Percentiles rank a stretch among this genome's conserved stretches.
These are phyloP conservation scores for Disparrhopalites patrizii DNA, from an alignment of 2,888 invertebrate species.

Conservation along the genomic window DNA sequence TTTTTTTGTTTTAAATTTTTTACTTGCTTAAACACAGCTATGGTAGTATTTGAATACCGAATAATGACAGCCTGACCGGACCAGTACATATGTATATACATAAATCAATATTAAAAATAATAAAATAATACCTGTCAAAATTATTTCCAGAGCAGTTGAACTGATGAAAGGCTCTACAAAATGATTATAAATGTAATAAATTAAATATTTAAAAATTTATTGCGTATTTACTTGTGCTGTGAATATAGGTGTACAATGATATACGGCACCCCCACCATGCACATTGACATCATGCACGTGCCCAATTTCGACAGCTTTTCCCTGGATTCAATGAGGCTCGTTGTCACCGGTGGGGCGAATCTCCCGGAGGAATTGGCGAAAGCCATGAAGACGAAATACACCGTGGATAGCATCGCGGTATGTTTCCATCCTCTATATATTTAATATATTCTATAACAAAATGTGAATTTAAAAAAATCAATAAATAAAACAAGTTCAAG, in stretches of 20 bases:
- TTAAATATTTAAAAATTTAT: neutral
- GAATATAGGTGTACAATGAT: slow-evolving; percentile 58
- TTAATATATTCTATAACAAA: neutral
- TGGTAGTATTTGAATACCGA: too few relatives aligned
- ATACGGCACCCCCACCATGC: slow-evolving; percentile 76
- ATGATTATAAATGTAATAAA: neutral
- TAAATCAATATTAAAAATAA: too few relatives aligned
- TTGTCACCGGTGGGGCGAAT: slow-evolving; percentile 68
- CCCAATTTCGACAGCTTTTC: slow-evolving; percentile 55
- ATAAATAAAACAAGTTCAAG: neutral
- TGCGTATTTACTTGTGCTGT: neutral
- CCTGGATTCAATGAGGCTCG: slow-evolving; percentile 52
- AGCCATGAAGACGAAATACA: slow-evolving; percentile 48
- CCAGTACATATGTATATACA: too few relatives aligned
- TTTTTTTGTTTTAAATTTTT: neutral
- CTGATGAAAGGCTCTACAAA: neutral
- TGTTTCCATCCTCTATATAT: too few relatives aligned
- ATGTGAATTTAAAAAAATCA: neutral
- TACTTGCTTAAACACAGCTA: too few relatives aligned
- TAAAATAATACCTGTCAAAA: too few relatives aligned
- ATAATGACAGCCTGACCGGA: too few relatives aligned
- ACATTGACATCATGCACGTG: slow-evolving; percentile 65
- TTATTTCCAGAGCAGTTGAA: neutral
- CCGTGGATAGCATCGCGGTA: slow-evolving; percentile 39
- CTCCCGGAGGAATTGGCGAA: slow-evolving; percentile 59